These are phyloP conservation scores for Meloidogyne hapla DNA, from an alignment of 1,140 invertebrate species.

Conservation along the genomic window DNA sequence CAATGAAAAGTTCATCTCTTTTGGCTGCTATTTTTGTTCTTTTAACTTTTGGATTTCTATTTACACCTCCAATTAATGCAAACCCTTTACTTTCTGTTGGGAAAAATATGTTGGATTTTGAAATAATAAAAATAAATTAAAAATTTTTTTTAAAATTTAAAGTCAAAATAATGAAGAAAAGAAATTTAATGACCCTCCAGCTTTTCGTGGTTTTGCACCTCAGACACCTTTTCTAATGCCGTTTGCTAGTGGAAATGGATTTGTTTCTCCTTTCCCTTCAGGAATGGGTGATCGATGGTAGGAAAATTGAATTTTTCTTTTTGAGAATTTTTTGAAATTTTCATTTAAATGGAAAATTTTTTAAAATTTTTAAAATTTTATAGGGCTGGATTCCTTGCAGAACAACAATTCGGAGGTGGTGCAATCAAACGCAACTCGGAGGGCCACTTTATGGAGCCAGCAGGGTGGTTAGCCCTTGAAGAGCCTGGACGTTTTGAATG, in stretches of 20 bases:
- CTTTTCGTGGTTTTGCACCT: background rate
- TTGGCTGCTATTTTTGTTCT: background rate
- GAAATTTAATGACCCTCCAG: background rate
- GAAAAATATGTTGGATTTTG: background rate
- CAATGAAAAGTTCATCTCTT: background rate
- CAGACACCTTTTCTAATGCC: background rate
- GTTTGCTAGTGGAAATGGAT: background rate
- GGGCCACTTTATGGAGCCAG: constrained; percentile 27
- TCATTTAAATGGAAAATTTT: too few species aligned
- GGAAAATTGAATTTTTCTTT: background rate
- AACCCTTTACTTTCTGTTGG: background rate
- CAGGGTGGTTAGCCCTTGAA: constrained; percentile 21
- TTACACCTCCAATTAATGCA: background rate
- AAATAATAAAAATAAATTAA: background rate
- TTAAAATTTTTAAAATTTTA: background rate
- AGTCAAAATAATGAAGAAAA: background rate
- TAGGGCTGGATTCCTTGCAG: background rate
- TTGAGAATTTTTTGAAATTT: too few species aligned
- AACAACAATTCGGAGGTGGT: background rate
- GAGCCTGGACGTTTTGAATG: background rate
- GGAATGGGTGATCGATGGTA: constrained; percentile 23
- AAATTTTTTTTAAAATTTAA: background rate
- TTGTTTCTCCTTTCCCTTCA: constrained; percentile 23
- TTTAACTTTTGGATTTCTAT: background rate
- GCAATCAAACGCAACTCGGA: constrained; percentile 4